Base-by-base conservation (phyloP, 2,888 invertebrate genomes). In the Cheilosia impressa region DNA sequence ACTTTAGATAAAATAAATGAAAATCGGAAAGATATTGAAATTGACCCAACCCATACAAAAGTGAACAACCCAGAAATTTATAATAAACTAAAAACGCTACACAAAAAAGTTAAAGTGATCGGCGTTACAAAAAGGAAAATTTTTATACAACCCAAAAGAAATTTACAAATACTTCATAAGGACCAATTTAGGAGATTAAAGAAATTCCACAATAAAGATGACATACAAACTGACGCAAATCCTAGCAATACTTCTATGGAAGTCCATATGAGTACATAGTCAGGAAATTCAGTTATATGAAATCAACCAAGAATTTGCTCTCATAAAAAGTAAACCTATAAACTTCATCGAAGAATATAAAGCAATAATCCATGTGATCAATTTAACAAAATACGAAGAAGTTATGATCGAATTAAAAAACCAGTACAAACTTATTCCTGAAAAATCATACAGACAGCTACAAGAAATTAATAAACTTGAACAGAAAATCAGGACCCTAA, bases 341-440 rank as follows among this genome's bases (percentile, higher is more conserved):
- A 52, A 50, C 19, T 34, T 65, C 22, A 65, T 65, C 34, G 52
- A 52, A 10, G 24, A 52, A 5, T 38, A 52, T n/a, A 34, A 65
- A 10, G 52, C 52, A 15, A 19, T 52, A 38, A 38, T 65, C 34
- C 65, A 65, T 52, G 13, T 65, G 34, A 52, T 65, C 15, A 63
- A 65, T 47, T 47, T 63, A 22, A 65, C 65, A 65, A 34, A 65
- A 50, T 65, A 50, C 38, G 50, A 52, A 65, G 41, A 58, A 15
- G 58, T 34, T 34, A 34, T 34, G 34, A 34, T 10, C 10, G 34
- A 34, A 9, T 65, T 52, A 38, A 65, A 34, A 34, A 10, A 34
- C 2, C 9, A 34, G 34, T 34, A 34, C 34, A 34, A 34, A 34
- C 34, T 34, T 34, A 34, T 34, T 34, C 9, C 34, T 10, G 34